Conservation (phyloP, 1,140 invertebrate genomes). For the Portunus trituberculatus region DNA sequence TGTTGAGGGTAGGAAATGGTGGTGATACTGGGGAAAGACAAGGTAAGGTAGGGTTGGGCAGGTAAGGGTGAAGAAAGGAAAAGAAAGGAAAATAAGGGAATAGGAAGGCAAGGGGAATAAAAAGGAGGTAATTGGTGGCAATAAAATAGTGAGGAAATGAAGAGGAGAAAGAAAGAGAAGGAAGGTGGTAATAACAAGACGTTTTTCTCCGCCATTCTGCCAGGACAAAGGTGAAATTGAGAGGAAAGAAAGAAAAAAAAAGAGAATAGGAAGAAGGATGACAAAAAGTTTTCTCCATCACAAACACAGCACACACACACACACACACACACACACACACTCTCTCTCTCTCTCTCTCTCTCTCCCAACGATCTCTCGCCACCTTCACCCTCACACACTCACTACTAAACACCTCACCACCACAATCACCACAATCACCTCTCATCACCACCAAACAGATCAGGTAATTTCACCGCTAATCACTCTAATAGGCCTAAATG, state of each 20-base stretch:
- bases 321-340: too few relatives aligned
- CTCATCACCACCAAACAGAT: too few relatives aligned
- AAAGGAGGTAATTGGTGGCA: not conserved
- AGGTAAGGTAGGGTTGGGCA: not conserved
- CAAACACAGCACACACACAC: not conserved
- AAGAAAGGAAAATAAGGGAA: not conserved
- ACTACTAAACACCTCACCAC: too few relatives aligned
- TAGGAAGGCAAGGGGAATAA: not conserved
- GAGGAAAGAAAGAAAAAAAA: not conserved
- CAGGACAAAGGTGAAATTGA: not conserved
- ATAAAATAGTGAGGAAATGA: not conserved
- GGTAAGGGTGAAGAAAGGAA: not conserved
- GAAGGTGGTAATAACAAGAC: not conserved
- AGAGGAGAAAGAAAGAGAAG: conserved; percentile 4
- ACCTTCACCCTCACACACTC: too few relatives aligned
- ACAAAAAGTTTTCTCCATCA: not conserved
- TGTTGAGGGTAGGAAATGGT: not conserved
- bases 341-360: too few relatives aligned
- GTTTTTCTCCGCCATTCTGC: not conserved
- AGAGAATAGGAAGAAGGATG: not conserved
- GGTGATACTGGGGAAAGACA: not conserved
- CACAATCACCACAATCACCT: too few relatives aligned
- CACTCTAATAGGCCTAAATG: too few relatives aligned
- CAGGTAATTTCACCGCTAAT: too few relatives aligned
- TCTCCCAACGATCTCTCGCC: too few relatives aligned